These are phyloP conservation scores for Trachurus trachurus DNA, from an alignment of 2,797 vertebrate genomes.

Conservation along the genomic window DNA sequence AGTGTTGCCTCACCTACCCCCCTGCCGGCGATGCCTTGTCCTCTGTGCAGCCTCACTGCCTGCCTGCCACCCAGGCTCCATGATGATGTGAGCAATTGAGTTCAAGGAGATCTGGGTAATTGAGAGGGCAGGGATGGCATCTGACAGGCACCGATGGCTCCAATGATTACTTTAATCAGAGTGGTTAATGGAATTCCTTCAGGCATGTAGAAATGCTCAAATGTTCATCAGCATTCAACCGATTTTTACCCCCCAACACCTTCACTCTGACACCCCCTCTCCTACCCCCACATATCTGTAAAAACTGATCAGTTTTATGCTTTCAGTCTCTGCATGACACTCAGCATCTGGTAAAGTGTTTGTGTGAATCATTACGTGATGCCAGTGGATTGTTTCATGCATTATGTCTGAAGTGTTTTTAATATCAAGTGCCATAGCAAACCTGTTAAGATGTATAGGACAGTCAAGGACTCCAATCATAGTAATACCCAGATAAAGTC, in stretches of 20 bases:
- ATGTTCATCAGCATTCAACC: conserved; percentile 83
- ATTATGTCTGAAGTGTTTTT: conserved; percentile 51
- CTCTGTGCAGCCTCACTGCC: conserved; percentile 29
- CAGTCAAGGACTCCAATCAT: conserved; percentile 52
- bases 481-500: conserved; percentile 32
- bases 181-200: conserved; percentile 88
- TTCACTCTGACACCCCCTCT: conserved; percentile 29
- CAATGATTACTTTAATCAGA: conserved; percentile 90
- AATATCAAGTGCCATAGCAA: conserved; percentile 40
- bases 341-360: conserved; percentile 18
- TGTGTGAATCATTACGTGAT: conserved; percentile 18
- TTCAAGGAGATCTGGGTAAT: conserved; percentile 89
- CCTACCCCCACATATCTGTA: conserved; percentile 51
- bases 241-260: conserved; percentile 41
- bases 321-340: conserved; percentile 17
- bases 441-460: conserved; percentile 36
- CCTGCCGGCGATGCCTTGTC: conserved; percentile 21
- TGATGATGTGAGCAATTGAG: conserved; percentile 83
- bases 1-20: conserved; percentile 19
- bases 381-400: conserved; percentile 19
- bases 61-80: conserved; percentile 58
- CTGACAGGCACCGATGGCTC: conserved; percentile 89
- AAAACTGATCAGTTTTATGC: conserved; percentile 66
- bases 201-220: conserved; percentile 85
- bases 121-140: conserved; percentile 89